A percentile compares a stretch with the other conserved stretches of the same genome.
These are phyloP conservation scores for Sesia bembeciformis DNA, from an alignment of 2,888 invertebrate species.

Conservation along the genomic window DNA sequence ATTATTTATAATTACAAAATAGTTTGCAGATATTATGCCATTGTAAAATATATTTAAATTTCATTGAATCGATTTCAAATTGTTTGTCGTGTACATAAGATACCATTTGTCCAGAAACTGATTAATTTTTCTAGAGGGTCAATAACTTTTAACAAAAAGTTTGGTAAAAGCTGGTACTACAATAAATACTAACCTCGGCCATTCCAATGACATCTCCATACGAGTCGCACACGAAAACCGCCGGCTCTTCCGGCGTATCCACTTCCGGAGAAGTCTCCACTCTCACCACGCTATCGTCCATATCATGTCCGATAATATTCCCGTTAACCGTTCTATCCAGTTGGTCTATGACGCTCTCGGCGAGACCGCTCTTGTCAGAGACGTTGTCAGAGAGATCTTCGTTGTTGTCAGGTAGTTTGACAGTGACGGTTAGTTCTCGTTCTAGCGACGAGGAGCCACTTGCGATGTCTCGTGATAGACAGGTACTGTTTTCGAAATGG, in stretches of 20 bases:
- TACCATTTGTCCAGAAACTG: too few species aligned
- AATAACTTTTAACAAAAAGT: too few species aligned
- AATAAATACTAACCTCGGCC: conserved; percentile 37
- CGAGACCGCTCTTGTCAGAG: not conserved
- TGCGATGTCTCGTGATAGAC: conserved; percentile 33
- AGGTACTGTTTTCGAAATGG: conserved; percentile 39
- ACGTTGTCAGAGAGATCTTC: not conserved
- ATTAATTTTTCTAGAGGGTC: too few species aligned
- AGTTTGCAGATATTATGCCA: too few species aligned
- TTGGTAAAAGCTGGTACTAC: too few species aligned
- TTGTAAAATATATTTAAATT: too few species aligned
- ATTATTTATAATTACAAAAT: too few species aligned
- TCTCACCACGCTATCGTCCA: conserved; percentile 6
- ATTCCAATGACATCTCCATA: conserved; percentile 47
- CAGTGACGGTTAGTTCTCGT: conserved; percentile 38
- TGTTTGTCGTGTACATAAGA: too few species aligned
- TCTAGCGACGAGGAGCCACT: conserved; percentile 57
- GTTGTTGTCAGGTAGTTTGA: conserved; percentile 7
- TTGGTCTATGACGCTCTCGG: conserved; percentile 1
- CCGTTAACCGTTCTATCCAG: not conserved
- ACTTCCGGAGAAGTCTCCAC: conserved; percentile 14
- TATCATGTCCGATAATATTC: conserved; percentile 4
- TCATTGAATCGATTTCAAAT: too few species aligned
- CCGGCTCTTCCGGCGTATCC: conserved; percentile 48
- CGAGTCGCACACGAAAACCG: conserved; percentile 46